phyloP scores from a whole-genome alignment of 2,888 invertebrate species.

The Trichacis sp. region DNA sequence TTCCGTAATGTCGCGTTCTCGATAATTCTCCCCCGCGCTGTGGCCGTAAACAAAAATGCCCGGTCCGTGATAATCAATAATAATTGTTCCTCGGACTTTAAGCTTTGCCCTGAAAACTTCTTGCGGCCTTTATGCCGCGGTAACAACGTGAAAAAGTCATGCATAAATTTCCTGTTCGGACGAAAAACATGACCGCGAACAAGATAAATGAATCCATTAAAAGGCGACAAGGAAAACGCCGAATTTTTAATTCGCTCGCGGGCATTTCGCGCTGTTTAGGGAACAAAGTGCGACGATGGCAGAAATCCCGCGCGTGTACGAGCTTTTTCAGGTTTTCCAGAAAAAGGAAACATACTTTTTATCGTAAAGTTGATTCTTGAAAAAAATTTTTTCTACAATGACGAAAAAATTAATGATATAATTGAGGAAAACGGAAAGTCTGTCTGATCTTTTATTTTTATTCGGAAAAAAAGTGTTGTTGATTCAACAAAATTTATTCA shows the following conservation, averaged over 20 bases:
- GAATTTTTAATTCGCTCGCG: constrained; percentile 30
- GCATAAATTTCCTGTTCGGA: constrained; percentile 36
- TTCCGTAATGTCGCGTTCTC: constrained; percentile 16
- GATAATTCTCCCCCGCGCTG: constrained; percentile 19
- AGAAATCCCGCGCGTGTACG: no score
- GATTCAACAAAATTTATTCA: no score
- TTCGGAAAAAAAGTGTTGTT: no score
- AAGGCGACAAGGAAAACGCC: constrained; percentile 13
- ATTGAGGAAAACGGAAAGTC: no score
- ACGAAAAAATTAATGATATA: no score
- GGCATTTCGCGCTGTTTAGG: constrained; percentile 25
- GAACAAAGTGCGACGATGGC: constrained; percentile 3
- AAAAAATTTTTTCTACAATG: no score
- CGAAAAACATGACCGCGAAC: constrained; percentile 12
- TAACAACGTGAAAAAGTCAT: constrained; percentile 37
- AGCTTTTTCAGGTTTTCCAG: no score
- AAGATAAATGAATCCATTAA: constrained; percentile 26
- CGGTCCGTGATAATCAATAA: background rate
- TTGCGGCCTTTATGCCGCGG: constrained; percentile 13
- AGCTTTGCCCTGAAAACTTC: background rate
- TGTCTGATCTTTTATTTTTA: no score
- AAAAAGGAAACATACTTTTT: no score
- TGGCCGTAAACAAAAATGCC: constrained; percentile 22
- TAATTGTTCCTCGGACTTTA: background rate
- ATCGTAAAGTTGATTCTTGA: no score